Evolutionary conservation across 92 coral and sea anemone genomes (phyloP).

Genomic region (Bergia sp.): DNA sequence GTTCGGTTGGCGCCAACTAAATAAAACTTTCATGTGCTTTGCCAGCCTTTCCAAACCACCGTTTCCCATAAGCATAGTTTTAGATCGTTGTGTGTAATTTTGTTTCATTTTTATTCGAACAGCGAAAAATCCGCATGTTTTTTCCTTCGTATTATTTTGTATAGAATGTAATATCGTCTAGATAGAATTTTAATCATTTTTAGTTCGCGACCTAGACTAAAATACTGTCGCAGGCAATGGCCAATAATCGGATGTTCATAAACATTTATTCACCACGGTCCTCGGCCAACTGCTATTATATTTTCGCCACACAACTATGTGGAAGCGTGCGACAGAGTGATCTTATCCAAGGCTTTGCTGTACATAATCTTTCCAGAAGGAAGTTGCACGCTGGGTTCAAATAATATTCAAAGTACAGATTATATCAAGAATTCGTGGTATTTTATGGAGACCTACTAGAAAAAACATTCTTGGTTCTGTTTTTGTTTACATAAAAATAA

Average conservation of each 20-base stretch:
- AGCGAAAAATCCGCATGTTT: background rate
- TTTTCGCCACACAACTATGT: background rate
- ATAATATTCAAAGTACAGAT: slow-evolving; percentile 26
- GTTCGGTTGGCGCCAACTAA: slow-evolving; percentile 43
- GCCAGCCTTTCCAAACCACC: slow-evolving; percentile 11
- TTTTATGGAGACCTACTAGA: slow-evolving; percentile 18
- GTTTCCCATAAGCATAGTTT: background rate
- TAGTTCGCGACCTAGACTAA: background rate
- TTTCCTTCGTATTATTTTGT: slow-evolving; percentile 4
- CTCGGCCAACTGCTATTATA: background rate
- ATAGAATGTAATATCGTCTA: background rate
- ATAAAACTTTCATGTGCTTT: slow-evolving; percentile 38
- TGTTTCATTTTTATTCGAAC: background rate
- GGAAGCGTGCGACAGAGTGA: slow-evolving; percentile 34
- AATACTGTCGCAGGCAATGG: background rate
- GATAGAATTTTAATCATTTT: too few relatives aligned
- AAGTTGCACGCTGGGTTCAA: slow-evolving; percentile 15
- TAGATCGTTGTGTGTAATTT: background rate
- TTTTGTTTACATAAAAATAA: slow-evolving; percentile 43
- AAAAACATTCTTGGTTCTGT: slow-evolving; percentile 13
- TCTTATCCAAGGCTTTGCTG: slow-evolving; percentile 45
- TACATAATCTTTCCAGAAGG: slow-evolving; percentile 36
- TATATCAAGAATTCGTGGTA: slow-evolving; percentile 38
- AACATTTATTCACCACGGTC: background rate
- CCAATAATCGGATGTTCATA: background rate